A percentile compares a stretch with the other conserved stretches of the same genome.
These are phyloP conservation scores for Dione juno DNA, from an alignment of 2,888 invertebrate species.

Conservation along the genomic window DNA sequence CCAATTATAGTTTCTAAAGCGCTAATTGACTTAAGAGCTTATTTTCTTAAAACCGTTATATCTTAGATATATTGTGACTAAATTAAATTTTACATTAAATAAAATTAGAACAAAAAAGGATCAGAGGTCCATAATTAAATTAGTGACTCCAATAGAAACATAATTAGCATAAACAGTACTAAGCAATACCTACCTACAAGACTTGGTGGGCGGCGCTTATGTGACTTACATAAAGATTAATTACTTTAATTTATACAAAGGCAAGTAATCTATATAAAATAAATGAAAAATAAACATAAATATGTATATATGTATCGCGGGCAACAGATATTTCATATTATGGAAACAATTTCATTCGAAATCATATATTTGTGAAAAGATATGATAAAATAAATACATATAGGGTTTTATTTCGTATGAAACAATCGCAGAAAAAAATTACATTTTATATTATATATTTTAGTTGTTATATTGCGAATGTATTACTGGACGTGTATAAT, in stretches of 20 bases:
- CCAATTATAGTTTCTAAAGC: too few relatives aligned
- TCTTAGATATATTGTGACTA: too few relatives aligned
- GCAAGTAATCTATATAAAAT: neutral
- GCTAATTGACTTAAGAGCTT: too few relatives aligned
- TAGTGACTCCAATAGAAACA: too few relatives aligned
- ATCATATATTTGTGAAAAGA: neutral
- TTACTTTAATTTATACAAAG: neutral
- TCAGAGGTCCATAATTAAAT: too few relatives aligned
- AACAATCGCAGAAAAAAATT: neutral
- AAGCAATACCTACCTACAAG: too few relatives aligned
- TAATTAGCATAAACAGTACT: too few relatives aligned
- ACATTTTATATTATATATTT: constrained; percentile 1
- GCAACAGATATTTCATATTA: too few relatives aligned
- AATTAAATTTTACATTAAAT: too few relatives aligned
- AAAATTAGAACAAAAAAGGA: too few relatives aligned
- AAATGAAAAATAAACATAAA: neutral
- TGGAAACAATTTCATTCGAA: neutral
- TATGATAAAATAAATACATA: neutral
- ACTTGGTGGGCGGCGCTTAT: too few relatives aligned
- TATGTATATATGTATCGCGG: neutral
- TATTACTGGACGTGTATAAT: constrained; percentile 6
- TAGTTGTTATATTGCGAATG: neutral
- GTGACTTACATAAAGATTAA: neutral
- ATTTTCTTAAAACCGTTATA: too few relatives aligned
- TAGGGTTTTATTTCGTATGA: neutral